Evolutionary conservation across 2,888 invertebrate genomes (phyloP).

Genomic region (Leptopterna dolabrata): DNA sequence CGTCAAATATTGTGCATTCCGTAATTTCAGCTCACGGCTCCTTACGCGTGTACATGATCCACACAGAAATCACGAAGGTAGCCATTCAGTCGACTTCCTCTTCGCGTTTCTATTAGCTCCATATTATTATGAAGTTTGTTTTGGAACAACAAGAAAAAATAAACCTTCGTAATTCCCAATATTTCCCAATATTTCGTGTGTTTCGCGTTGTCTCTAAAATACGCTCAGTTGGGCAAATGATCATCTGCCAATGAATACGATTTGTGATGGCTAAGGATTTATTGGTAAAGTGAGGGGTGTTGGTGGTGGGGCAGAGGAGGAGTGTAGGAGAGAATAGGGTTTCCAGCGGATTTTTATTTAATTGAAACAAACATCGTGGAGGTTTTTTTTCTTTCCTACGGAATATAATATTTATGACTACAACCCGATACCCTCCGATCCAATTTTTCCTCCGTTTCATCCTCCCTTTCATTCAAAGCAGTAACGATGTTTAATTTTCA

Average conservation of each 20-base stretch:
- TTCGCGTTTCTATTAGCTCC: no score
- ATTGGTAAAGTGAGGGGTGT: not conserved
- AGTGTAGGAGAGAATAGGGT: not conserved
- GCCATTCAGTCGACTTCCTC: no score
- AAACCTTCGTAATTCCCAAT: no score
- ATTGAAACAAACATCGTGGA: conserved; percentile 45
- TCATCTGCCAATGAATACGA: conserved; percentile 3
- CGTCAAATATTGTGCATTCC: no score
- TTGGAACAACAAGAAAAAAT: no score
- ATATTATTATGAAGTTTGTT: no score
- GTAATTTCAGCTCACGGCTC: no score
- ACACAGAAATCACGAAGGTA: no score
- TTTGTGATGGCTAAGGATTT: not conserved
- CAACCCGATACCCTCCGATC: not conserved
- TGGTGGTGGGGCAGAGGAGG: no score
- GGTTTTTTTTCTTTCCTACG: not conserved
- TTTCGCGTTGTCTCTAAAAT: not conserved
- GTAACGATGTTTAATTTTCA: conserved; percentile 54
- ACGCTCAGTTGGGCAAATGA: not conserved
- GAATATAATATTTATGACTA: conserved; percentile 46
- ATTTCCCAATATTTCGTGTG: no score
- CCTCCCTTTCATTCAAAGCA: conserved; percentile 58
- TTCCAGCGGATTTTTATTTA: conserved; percentile 22
- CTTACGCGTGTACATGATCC: no score
- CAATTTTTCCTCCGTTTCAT: conserved; percentile 58